These are phyloP conservation scores for Bombus waltoni DNA, from an alignment of 1,140 invertebrate species.

Conservation along the genomic window DNA sequence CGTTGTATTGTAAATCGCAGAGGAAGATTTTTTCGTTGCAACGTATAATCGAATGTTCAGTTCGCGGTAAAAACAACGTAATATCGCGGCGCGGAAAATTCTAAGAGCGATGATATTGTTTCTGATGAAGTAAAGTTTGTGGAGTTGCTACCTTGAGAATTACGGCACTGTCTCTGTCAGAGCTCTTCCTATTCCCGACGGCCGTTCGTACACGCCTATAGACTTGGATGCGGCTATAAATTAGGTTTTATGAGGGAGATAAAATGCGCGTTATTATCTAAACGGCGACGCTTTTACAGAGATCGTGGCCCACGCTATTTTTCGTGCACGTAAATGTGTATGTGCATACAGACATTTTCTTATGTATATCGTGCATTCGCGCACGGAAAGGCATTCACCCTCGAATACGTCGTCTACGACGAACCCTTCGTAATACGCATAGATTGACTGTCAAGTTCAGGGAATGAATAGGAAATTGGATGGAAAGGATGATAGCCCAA, in stretches of 20 bases:
- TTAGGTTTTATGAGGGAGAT: slow-evolving; percentile 83
- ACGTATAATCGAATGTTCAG: too few species aligned
- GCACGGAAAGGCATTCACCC: slow-evolving; percentile 61
- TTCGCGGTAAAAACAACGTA: too few species aligned
- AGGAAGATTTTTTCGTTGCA: too few species aligned
- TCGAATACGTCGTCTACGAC: slow-evolving; percentile 60
- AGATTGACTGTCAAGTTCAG: slow-evolving; percentile 69
- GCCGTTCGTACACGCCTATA: slow-evolving; percentile 71
- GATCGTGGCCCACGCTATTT: slow-evolving; percentile 77
- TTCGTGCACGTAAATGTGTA: slow-evolving; percentile 52
- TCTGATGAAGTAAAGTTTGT: background rate
- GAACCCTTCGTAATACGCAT: slow-evolving; percentile 63
- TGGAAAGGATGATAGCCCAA: slow-evolving; percentile 52
- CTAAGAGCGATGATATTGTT: too few species aligned
- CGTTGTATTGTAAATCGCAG: too few species aligned
- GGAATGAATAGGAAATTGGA: slow-evolving; percentile 69
- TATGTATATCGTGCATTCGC: background rate
- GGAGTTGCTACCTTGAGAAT: slow-evolving; percentile 45
- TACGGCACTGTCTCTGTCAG: slow-evolving; percentile 64
- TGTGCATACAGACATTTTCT: background rate
- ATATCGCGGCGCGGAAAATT: too few species aligned
- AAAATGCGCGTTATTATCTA: slow-evolving; percentile 84
- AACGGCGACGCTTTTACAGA: slow-evolving; percentile 81
- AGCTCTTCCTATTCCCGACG: slow-evolving; percentile 65
- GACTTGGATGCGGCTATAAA: slow-evolving; percentile 81